Evolutionary conservation across 1,140 invertebrate species (phyloP).

Genomic region (Apocrypta bakeri): DNA sequence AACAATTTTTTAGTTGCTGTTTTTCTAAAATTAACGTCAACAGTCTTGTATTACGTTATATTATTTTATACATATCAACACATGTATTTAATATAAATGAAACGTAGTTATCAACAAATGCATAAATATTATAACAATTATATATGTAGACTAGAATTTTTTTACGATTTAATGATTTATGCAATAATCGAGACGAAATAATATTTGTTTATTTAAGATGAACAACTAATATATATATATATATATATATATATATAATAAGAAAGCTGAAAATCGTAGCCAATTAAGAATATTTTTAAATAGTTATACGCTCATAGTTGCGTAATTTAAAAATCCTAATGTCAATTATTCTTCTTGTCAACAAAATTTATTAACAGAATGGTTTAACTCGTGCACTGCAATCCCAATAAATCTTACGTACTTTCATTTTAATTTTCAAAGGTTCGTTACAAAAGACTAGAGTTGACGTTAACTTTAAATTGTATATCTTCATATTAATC

Average conservation of each 20-base stretch:
- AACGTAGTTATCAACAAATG: conserved; percentile 29
- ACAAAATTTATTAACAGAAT: conserved; percentile 6
- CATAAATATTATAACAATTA: conserved; percentile 22
- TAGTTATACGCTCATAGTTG: background rate
- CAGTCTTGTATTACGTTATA: conserved; percentile 25
- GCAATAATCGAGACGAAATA: background rate
- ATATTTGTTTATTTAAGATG: background rate
- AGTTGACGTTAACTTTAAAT: conserved; percentile 49
- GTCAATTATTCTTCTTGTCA: background rate
- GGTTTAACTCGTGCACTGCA: background rate
- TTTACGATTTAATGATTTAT: conserved; percentile 18
- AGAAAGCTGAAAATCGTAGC: background rate
- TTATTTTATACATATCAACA: conserved; percentile 24
- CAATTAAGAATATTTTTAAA: background rate
- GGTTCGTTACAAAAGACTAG: conserved; percentile 18
- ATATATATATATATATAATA: background rate
- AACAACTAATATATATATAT: background rate
- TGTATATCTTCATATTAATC: conserved; percentile 26
- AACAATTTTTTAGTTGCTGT: background rate
- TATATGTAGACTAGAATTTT: conserved; percentile 38
- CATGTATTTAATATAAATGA: background rate
- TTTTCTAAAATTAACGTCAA: conserved; percentile 51
- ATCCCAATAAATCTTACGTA: background rate
- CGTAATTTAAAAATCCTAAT: background rate
- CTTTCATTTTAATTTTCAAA: conserved; percentile 15